A percentile compares a stretch with the other conserved stretches of the same genome.
These are phyloP conservation scores for Stegostoma tigrinum DNA, from an alignment of 2,113 vertebrate genomes.

Conservation along the genomic window DNA sequence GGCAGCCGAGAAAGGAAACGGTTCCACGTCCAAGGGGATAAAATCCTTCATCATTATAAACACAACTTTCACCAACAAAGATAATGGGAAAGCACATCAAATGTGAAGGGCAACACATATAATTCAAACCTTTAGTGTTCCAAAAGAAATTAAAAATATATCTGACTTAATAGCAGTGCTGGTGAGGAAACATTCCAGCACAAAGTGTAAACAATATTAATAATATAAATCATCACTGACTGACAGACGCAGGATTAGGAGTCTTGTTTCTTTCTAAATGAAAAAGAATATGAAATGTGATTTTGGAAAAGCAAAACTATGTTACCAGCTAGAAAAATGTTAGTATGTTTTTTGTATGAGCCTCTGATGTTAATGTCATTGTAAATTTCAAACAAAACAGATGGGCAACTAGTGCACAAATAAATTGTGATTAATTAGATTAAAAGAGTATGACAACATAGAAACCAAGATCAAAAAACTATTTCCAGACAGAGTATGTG, in stretches of 20 bases:
- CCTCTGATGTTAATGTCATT: constrained; percentile 12
- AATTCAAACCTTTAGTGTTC: neutral
- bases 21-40: neutral
- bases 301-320: constrained; percentile 8
- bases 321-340: neutral
- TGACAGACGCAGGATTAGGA: neutral
- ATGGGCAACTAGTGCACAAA: constrained; percentile 29
- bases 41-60: neutral
- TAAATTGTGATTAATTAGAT: constrained; percentile 36
- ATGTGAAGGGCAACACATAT: neutral
- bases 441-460: constrained; percentile 30
- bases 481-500: constrained; percentile 31
- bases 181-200: constrained; percentile 8
- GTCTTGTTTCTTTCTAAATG: neutral
- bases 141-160: neutral
- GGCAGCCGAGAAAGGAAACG: neutral
- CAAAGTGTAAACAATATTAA: constrained; percentile 1
- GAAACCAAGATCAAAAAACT: constrained; percentile 33
- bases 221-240: neutral
- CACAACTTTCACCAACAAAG: neutral
- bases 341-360: neutral
- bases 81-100: neutral
- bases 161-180: neutral
- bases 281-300: constrained; percentile 27
- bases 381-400: constrained; percentile 30